These are phyloP conservation scores for Zootoca vivipara DNA, from an alignment of 2,113 vertebrate species.

Conservation along the genomic window DNA sequence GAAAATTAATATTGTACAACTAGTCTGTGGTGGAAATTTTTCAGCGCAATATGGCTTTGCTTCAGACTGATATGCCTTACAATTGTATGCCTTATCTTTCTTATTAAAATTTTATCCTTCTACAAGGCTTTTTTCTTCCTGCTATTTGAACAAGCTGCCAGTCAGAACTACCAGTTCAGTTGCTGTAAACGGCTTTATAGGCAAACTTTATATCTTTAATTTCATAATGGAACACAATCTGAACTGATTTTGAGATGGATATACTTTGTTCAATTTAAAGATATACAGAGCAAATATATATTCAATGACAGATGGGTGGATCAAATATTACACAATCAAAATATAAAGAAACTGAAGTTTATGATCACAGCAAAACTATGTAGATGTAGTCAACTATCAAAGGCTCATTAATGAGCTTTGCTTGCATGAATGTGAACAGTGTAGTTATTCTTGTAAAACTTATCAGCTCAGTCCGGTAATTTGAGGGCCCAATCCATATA, in stretches of 20 bases:
- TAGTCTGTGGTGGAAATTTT: background rate
- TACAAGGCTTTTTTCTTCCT: background rate
- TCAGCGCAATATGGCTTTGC: background rate
- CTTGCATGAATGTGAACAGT: background rate
- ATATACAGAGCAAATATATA: background rate
- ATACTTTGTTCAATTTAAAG: background rate
- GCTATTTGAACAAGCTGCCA: background rate
- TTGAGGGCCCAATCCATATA: background rate
- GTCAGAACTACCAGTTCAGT: background rate
- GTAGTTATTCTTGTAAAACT: background rate
- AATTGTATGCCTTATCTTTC: background rate
- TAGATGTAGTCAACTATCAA: background rate
- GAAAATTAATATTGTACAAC: conserved; percentile 11
- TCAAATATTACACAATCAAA: background rate
- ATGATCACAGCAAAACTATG: background rate
- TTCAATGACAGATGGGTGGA: background rate
- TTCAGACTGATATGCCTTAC: background rate
- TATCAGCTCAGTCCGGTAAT: background rate
- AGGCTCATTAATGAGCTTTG: background rate
- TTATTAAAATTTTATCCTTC: conserved; percentile 11
- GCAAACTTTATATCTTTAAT: background rate
- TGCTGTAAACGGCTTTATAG: background rate
- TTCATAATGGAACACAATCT: background rate
- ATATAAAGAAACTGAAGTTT: background rate
- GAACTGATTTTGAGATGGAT: background rate